Evolutionary conservation across 1,140 invertebrate species (phyloP).

Genomic region (Gyrodactylus bullatarudis): DNA sequence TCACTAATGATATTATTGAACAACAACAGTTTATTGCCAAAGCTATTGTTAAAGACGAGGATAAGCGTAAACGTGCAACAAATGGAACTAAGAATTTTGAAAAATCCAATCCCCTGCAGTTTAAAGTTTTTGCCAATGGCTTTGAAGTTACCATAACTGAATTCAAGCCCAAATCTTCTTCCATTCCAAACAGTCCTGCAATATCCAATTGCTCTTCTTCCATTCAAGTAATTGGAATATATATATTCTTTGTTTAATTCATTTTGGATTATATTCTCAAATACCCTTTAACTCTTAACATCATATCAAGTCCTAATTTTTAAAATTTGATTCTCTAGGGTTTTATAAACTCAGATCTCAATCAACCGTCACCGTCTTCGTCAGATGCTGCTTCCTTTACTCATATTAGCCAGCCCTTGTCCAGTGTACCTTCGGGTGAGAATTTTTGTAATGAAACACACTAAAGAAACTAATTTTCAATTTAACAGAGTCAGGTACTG

Average conservation of each 20-base stretch:
- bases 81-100: background rate
- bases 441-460: too few species aligned
- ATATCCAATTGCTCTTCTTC: background rate
- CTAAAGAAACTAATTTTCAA: too few species aligned
- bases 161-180: background rate
- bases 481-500: too few species aligned
- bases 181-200: background rate
- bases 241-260: background rate
- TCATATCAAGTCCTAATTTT: background rate
- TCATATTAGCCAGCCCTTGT: background rate
- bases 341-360: background rate
- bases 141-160: background rate
- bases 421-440: background rate
- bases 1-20: conserved; percentile 1
- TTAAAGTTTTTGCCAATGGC: background rate
- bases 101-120: background rate
- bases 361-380: background rate
- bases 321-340: background rate
- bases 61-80: background rate
- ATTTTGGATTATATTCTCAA: too few species aligned
- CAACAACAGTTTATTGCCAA: background rate
- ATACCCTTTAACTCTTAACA: too few species aligned
- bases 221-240: background rate
- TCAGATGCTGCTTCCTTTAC: background rate
- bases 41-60: background rate